Percentiles rank a stretch among this genome's conserved stretches.
phyloP scores from a whole-genome alignment of 1,140 invertebrate genomes.

The Eriocheir sinensis region DNA sequence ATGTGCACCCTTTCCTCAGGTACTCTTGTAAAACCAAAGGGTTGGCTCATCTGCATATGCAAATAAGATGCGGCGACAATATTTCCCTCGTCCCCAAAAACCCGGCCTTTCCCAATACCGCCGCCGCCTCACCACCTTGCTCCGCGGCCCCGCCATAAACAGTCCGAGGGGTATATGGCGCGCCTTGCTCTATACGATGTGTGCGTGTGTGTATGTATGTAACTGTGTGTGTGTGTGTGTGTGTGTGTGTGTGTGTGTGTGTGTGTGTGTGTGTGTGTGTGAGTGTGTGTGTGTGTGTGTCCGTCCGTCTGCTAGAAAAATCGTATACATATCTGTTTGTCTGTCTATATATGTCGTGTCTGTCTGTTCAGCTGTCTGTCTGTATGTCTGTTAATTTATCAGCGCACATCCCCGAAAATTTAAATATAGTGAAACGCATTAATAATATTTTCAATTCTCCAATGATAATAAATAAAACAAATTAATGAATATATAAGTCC shows the following conservation, averaged over 20 bases:
- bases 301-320: neutral
- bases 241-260: conserved; percentile 32
- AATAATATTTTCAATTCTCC: no score
- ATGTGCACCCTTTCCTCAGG: conserved; percentile 47
- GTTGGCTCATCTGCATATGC: conserved; percentile 59
- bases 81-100: neutral
- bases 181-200: neutral
- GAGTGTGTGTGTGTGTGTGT: conserved; percentile 35
- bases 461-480: no score
- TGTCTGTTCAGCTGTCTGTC: neutral
- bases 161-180: conserved; percentile 5
- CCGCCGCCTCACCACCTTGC: neutral
- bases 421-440: no score
- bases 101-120: neutral
- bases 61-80: conserved; percentile 36
- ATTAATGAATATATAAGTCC: no score
- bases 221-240: conserved; percentile 23
- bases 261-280: conserved; percentile 38
- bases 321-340: neutral
- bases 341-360: neutral
- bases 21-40: conserved; percentile 60
- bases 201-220: neutral
- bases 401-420: no score
- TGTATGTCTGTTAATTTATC: conserved; percentile 45
- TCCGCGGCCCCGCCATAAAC: conserved; percentile 39